Percentiles rank a stretch among this genome's conserved stretches.
These are phyloP conservation scores for Pristis pectinata DNA, from an alignment of 2,797 vertebrate species.

Conservation along the genomic window DNA sequence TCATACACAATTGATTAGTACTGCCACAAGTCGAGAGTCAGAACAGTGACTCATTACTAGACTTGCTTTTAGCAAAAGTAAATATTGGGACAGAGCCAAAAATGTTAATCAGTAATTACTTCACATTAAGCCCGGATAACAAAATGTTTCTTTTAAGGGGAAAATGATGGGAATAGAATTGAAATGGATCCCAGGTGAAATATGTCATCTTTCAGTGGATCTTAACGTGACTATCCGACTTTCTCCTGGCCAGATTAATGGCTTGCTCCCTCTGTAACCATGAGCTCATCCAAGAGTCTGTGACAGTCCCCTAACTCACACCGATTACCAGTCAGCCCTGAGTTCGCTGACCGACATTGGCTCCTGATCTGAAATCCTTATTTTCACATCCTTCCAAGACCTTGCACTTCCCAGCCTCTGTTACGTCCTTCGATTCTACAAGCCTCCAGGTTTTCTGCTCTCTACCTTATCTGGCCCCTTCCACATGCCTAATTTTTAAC, in stretches of 20 bases:
- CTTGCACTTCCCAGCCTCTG: neutral
- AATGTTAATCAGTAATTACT: neutral
- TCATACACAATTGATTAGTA: neutral
- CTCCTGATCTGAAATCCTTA: neutral
- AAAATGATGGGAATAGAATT: neutral
- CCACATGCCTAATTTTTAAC: neutral
- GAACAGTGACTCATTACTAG: neutral
- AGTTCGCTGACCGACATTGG: neutral
- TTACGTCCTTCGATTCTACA: neutral
- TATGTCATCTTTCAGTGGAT: no score
- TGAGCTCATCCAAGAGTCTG: neutral
- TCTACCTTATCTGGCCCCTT: neutral
- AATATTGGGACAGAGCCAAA: neutral
- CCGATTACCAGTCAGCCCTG: neutral
- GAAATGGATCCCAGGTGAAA: neutral
- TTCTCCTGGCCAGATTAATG: neutral
- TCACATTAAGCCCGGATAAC: neutral
- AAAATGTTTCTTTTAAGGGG: neutral
- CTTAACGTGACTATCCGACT: neutral
- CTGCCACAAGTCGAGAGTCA: slow-evolving; percentile 1
- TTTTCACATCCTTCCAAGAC: neutral
- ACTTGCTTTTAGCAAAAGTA: slow-evolving; percentile 8
- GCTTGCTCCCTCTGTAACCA: neutral
- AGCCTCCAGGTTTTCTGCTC: neutral
- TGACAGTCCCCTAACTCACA: neutral